Evolutionary conservation across 2,797 vertebrate species (phyloP).

Genomic region (Diglossa cyanea): DNA sequence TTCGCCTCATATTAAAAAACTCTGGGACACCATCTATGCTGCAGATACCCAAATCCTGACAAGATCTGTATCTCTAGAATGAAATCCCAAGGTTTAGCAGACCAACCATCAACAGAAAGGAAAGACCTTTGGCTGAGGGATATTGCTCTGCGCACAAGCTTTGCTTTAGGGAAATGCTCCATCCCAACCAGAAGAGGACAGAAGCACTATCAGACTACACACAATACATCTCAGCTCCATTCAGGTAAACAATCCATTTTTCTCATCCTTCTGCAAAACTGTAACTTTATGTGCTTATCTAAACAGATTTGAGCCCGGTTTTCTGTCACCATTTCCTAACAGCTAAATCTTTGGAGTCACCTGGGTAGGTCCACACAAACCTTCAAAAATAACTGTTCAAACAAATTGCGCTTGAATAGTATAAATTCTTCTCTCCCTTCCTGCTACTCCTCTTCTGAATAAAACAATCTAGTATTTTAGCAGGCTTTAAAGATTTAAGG

Average conservation of each 20-base stretch:
- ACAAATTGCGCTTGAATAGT: not conserved
- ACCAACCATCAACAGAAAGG: not conserved
- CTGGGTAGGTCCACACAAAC: accelerated
- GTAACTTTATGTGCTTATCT: not conserved
- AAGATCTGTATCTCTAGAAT: no score
- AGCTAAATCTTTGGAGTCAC: not conserved
- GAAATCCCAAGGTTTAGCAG: not conserved
- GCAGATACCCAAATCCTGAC: not conserved
- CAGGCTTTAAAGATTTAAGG: not conserved
- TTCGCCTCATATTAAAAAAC: not conserved
- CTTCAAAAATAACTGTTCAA: not conserved
- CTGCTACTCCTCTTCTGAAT: not conserved
- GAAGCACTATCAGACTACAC: not conserved
- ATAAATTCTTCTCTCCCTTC: not conserved
- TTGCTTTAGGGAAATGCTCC: not conserved
- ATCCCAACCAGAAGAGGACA: not conserved
- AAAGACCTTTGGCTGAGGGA: not conserved
- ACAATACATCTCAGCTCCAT: not conserved
- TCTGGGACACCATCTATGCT: accelerated
- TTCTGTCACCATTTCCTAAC: not conserved
- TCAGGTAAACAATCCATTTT: not conserved
- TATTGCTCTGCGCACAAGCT: not conserved
- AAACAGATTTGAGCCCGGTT: not conserved
- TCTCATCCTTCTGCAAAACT: not conserved
- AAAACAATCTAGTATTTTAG: not conserved